These are phyloP conservation scores for Alosa alosa DNA, from an alignment of 2,113 vertebrate species.

Conservation along the genomic window DNA sequence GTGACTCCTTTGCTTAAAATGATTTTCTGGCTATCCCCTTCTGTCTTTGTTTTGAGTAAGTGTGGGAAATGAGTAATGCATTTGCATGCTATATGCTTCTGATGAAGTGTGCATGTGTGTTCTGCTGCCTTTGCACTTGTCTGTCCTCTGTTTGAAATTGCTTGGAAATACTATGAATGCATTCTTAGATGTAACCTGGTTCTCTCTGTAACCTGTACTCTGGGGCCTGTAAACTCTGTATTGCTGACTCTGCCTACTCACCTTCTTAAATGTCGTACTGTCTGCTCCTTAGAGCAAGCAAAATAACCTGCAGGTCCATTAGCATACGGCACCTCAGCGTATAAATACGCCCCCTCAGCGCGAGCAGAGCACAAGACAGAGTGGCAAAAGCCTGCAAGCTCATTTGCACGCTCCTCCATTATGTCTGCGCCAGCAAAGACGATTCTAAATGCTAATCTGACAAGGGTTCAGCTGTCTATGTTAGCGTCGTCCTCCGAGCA, in stretches of 20 bases:
- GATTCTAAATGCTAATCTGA: conserved; percentile 39
- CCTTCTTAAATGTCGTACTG: not conserved
- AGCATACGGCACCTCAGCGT: not conserved
- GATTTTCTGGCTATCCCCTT: too few relatives aligned
- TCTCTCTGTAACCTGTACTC: not conserved
- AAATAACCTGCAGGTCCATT: not conserved
- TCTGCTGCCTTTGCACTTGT: too few relatives aligned
- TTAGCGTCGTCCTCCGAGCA: not conserved
- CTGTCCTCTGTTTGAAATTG: too few relatives aligned
- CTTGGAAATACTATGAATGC: not conserved
- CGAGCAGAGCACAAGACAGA: conserved; percentile 8
- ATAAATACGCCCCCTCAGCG: conserved; percentile 23
- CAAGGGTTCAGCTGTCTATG: conserved; percentile 42
- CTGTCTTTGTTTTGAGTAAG: too few relatives aligned
- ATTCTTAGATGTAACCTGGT: not conserved
- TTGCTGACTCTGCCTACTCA: not conserved
- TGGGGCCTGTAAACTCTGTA: not conserved
- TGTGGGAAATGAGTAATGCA: too few relatives aligned
- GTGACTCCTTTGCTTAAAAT: too few relatives aligned
- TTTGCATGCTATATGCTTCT: too few relatives aligned
- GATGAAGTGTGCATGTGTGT: too few relatives aligned
- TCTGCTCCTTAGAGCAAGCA: not conserved
- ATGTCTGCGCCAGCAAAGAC: not conserved
- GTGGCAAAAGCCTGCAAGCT: conserved; percentile 31
- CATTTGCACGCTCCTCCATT: conserved; percentile 23